Percentiles rank a stretch among this genome's conserved stretches.
Evolutionary conservation across 1,140 invertebrate genomes (phyloP).

Genomic region (Drosophila repleta): DNA sequence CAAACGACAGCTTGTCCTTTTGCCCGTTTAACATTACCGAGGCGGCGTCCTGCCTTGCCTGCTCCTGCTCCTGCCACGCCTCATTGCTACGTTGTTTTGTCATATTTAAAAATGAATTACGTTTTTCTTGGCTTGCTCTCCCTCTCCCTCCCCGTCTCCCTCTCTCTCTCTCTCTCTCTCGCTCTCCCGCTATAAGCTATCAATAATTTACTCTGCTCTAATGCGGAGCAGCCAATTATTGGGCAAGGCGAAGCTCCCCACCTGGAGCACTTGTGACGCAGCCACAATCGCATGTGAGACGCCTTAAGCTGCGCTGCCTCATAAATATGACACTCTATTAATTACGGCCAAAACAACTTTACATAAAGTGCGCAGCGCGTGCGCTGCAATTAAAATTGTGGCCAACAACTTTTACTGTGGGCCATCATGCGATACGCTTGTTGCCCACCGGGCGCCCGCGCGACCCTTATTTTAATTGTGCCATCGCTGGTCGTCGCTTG

Average conservation of each 20-base stretch:
- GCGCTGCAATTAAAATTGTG: slow-evolving; percentile 32
- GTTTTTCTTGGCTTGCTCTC: slow-evolving; percentile 39
- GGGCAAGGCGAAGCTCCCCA: neutral
- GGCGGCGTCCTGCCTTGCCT: neutral
- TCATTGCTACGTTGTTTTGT: slow-evolving; percentile 65
- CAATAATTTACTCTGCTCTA: slow-evolving; percentile 78
- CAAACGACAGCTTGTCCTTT: slow-evolving; percentile 60
- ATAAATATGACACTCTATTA: slow-evolving; percentile 76
- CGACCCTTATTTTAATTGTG: no score
- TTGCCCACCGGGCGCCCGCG: neutral
- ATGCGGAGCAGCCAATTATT: slow-evolving; percentile 65
- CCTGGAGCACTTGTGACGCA: neutral
- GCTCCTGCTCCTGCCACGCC: neutral
- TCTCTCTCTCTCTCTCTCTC: neutral
- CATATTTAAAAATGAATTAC: slow-evolving; percentile 80
- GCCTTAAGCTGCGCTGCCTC: slow-evolving; percentile 38
- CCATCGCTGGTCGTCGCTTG: neutral
- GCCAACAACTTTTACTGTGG: slow-evolving; percentile 13
- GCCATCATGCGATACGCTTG: slow-evolving; percentile 38
- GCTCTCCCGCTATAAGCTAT: slow-evolving; percentile 52
- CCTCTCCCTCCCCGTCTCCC: neutral
- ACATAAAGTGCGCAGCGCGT: slow-evolving; percentile 4
- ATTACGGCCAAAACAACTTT: slow-evolving; percentile 46
- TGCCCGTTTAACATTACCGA: slow-evolving; percentile 44
- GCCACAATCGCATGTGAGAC: slow-evolving; percentile 52